Base-by-base conservation (phyloP, 2,797 vertebrate genomes). In the Poeciliopsis gracilis region DNA sequence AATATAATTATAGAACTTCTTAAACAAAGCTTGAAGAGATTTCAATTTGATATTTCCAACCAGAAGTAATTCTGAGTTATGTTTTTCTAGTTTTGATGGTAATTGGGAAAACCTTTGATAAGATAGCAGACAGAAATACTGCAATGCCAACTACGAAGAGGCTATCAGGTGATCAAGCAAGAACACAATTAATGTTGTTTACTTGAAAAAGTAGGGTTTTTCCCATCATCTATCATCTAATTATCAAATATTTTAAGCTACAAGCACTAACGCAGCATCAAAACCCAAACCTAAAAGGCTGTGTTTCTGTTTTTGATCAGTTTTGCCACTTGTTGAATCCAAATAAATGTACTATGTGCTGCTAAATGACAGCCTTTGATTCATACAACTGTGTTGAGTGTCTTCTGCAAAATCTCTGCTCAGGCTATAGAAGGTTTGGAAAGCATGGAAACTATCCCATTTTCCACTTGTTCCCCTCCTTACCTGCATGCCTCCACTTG, bases 401-500 rank as follows among this genome's bases (percentile, higher is more conserved):
- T 63, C 15, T 36, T 61, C 57, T 33, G 57, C 13, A 33, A 30
- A 16, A 18, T 33, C 5, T 61, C 13, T 30, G 20, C 18, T 63
- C 5, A 36, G 30, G 30, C 30, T 33, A 12, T 2, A 33, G 7
- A 6, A 33, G 13, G 15, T 36, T 36, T 63, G 15, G 8, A 59
- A 63, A 36, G 13, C 12, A 59, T 59, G 55, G 30, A 16, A 10
- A 63, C 13, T 33, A 36, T 36, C 15, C 36, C 45, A 18, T 41
- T 30, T 16, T 43, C 33, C 72, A 25, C 23, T 36, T 25, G 1
- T 16, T 18, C 36, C 2, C 33, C 16, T 47, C 63, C 84, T 86
- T 77, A 99, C 98, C 97, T 99, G 98, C 95, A 99, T 99, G 82
- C 98, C 98, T 11, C 98, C 96, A 30, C 97, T 98, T 4, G 97